Evolutionary conservation across 2,888 invertebrate genomes (phyloP), one percentile per base, ranked within the genome.

Genomic region (Phalera bucephala): DNA sequence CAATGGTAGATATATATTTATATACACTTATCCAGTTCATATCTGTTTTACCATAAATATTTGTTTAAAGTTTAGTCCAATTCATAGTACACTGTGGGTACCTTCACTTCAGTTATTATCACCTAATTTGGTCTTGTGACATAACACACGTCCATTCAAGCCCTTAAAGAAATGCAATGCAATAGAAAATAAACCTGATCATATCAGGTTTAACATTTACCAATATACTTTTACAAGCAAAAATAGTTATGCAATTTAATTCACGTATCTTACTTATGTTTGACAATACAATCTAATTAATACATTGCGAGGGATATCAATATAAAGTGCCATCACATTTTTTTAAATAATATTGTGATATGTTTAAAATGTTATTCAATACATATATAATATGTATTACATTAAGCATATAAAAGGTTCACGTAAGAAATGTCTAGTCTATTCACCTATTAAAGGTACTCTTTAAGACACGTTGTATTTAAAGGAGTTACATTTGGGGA

Each of bases 381-480:
- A 73, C 72, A 70, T 72, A 71, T 71, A 68, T 72, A 64, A 72
- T 72, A 72, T 72, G 70, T 73, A 72, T 58, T 48, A 30, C 27
- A 60, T 54, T 60, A 53, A 54, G 59, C 55, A 56, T 58, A 58
- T 56, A 56, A 56, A 58, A 58, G 45, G 45, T 60, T 21, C 42
- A 60, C 45, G 45, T 64, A 66, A 64, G 61, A 68, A 69, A 64
- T 52, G 20, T 50, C 61, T 58, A 58, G 55, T 56, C 68, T 77
- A 78, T 61, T 69, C 80, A 82, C 72, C 75, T 81, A 81, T 29
- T 69, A 68, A 82, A 87, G 86, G 85, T 86, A 86, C 85, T 78
- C 61, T 65, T 75, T 85, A 86, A 86, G 86, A 86, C 87, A 88
- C 85, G 79, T 80, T 74, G 73, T 70, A 75, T 64, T 74, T 64